phyloP scores from a whole-genome alignment of 30 jellyfish, hydroid and myxozoan species.

The Sanderia malayensis region DNA sequence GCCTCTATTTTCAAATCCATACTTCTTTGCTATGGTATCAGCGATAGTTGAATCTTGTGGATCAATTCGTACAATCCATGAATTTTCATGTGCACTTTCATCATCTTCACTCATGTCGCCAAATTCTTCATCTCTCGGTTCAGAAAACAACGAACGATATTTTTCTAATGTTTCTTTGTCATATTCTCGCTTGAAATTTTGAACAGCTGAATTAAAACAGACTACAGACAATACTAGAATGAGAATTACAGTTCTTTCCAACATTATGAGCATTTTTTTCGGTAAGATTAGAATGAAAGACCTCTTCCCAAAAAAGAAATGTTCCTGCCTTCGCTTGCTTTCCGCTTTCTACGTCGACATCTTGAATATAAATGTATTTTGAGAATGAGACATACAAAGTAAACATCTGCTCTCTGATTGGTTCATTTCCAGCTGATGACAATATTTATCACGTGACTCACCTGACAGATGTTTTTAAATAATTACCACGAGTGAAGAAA shows the following conservation, averaged over 20 bases:
- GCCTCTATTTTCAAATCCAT: slow-evolving; percentile 78
- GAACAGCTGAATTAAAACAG: background rate
- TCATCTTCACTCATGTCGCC: slow-evolving; percentile 54
- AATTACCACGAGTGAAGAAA: too few relatives aligned
- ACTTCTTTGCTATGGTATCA: slow-evolving; percentile 58
- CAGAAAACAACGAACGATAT: slow-evolving; percentile 67
- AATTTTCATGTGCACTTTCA: slow-evolving; percentile 64
- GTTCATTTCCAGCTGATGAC: background rate
- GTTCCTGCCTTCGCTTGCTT: background rate
- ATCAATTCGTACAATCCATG: slow-evolving; percentile 87
- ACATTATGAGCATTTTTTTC: background rate
- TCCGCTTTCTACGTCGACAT: background rate
- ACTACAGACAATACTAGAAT: background rate
- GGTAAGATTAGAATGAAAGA: background rate
- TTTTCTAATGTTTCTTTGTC: slow-evolving; percentile 51
- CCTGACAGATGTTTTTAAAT: background rate
- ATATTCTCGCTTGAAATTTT: slow-evolving; percentile 23
- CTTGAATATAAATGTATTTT: background rate
- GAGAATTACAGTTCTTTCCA: background rate
- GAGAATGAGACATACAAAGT: background rate
- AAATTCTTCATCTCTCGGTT: slow-evolving; percentile 88
- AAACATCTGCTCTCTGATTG: background rate
- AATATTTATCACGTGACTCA: background rate
- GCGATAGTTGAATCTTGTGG: slow-evolving; percentile 81
- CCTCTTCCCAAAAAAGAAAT: background rate